phyloP scores from a whole-genome alignment of 1,140 invertebrate species.

The Schlechtendalia chinensis region DNA sequence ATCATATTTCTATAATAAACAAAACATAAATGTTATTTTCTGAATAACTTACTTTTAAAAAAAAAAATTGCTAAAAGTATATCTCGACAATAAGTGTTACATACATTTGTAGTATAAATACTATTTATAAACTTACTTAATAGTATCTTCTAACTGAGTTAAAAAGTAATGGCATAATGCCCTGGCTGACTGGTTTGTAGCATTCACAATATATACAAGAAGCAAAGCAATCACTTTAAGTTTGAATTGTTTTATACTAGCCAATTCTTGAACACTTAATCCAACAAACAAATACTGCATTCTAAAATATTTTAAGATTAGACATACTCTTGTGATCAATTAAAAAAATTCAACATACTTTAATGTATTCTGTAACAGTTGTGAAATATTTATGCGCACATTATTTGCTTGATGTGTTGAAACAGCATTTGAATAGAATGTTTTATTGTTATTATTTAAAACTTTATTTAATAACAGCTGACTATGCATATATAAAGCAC shows the following conservation, averaged over 20 bases:
- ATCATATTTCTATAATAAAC: too few species aligned
- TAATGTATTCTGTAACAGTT: constrained; percentile 70
- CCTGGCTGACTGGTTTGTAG: constrained; percentile 61
- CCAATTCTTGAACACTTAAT: constrained; percentile 70
- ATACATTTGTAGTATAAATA: not conserved
- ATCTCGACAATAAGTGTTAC: too few species aligned
- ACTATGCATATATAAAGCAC: constrained; percentile 72
- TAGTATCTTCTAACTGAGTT: constrained; percentile 62
- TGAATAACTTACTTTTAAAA: too few species aligned
- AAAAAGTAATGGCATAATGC: constrained; percentile 66
- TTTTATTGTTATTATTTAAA: constrained; percentile 54
- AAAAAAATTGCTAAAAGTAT: too few species aligned
- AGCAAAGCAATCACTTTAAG: constrained; percentile 81
- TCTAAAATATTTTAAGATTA: constrained; percentile 56
- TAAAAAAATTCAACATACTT: constrained; percentile 56
- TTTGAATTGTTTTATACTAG: constrained; percentile 78
- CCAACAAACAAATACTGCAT: constrained; percentile 82
- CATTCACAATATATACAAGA: constrained; percentile 71
- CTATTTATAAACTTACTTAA: constrained; percentile 57
- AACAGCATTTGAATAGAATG: constrained; percentile 59
- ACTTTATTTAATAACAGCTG: constrained; percentile 61
- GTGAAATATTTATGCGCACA: constrained; percentile 60
- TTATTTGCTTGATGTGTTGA: constrained; percentile 57
- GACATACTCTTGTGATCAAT: constrained; percentile 35
- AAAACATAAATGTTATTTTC: too few species aligned